These are phyloP conservation scores for Drosophila leontia DNA, from an alignment of 1,140 invertebrate genomes.

Conservation along the genomic window DNA sequence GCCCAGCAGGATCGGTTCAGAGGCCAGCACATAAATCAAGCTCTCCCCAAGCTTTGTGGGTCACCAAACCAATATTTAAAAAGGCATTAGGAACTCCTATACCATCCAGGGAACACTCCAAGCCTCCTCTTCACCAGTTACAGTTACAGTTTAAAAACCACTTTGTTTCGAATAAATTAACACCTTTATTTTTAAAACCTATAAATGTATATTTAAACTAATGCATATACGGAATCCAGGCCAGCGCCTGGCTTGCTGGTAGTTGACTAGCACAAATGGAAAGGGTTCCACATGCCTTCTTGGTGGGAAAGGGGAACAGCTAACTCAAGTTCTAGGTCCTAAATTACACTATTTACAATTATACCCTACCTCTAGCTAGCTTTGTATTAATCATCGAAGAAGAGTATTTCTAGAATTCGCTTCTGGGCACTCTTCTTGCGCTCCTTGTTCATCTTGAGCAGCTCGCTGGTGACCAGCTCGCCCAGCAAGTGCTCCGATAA, in stretches of 20 bases:
- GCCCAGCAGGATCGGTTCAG: conserved; percentile 35
- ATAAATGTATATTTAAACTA: conserved; percentile 23
- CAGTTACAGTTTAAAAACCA: conserved; percentile 59
- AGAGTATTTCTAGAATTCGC: conserved; percentile 82
- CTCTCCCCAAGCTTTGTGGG: conserved; percentile 14
- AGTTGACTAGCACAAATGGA: conserved; percentile 70
- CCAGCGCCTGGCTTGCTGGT: conserved; percentile 3
- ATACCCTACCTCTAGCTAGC: conserved; percentile 3
- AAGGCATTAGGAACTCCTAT: conserved; percentile 13
- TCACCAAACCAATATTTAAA: conserved; percentile 26
- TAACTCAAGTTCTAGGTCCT: conserved; percentile 25
- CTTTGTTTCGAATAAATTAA: conserved; percentile 64
- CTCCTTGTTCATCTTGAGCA: conserved; percentile 83
- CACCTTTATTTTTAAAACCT: conserved; percentile 12
- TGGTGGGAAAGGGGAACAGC: conserved; percentile 55
- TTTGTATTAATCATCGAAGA: conserved; percentile 76
- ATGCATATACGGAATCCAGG: conserved; percentile 27
- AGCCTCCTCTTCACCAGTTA: conserved; percentile 20
- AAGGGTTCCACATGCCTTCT: conserved; percentile 60
- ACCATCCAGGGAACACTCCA: not conserved
- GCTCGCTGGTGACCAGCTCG: conserved; percentile 81
- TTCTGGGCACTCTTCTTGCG: conserved; percentile 80
- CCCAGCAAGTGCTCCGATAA: conserved; percentile 81
- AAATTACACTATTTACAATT: conserved; percentile 61
- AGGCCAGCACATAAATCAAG: conserved; percentile 61